Evolutionary conservation across 2,888 invertebrate species (phyloP), one percentile per base, ranked within the genome.

Genomic region (Malthinus seriepunctatus): DNA sequence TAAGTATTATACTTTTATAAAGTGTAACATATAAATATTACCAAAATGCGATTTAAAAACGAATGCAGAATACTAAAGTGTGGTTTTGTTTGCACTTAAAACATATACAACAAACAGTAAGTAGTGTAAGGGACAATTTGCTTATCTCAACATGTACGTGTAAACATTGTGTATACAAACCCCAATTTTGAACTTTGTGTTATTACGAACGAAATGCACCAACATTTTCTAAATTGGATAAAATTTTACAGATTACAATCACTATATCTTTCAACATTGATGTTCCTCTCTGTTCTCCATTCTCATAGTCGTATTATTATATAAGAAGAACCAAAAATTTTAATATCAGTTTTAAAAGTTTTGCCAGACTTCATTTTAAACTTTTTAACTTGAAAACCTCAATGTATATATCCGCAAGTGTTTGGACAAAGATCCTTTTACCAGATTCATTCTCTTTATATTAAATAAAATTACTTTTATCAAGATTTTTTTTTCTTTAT

Each of bases 291-390:
- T 32, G 48, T 53, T 54, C 56, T 63, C 53, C 50, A 51, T 60
- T 65, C 54, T 58, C 56, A 50, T 23, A 23, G 23, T 23, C 23
- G 23, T 5, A 5, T 52, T 60, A 52, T 62, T n/a, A n/a, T n/a
- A n/a, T n/a, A n/a, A n/a, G n/a, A 60, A 55, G 56, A 57, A 57
- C 56, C 59, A 58, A 63, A 23, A 65, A 63, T 65, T 65, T 65
- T 63, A 65, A 65, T 65, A 65, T 65, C 60, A 63, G 63, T 63
- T 63, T 51, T 58, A 54, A 60, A 63, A 56, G 48, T 59, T 61
- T 57, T 52, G 23, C 53, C 38, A 53, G 61, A 61, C 60, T 63
- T 63, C 60, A 60, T 60, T 54, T 60, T 51, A 53, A 63, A 60
- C 49, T 60, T 60, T 60, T 44, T 50, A 60, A 63, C 54, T 63